Percentiles rank a stretch among this genome's conserved stretches.
Conservation (phyloP, 2,797 vertebrate species). For the Clamator glandarius region DNA sequence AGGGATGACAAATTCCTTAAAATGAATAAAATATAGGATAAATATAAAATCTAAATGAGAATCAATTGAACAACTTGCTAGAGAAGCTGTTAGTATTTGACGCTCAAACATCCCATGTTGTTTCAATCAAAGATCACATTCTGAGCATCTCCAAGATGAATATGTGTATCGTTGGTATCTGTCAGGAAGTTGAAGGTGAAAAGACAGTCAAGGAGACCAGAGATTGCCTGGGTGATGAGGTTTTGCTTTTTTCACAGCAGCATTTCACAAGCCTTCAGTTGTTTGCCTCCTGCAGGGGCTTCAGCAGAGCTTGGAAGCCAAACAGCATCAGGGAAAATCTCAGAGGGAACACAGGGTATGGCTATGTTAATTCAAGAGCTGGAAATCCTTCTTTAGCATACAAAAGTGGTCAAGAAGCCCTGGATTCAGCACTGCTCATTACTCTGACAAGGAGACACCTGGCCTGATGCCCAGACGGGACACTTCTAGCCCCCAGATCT, state of each 20-base stretch:
- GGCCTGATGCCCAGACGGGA: fast-evolving
- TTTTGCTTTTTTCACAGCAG: background rate
- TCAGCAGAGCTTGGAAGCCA: fast-evolving
- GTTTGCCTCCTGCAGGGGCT: background rate
- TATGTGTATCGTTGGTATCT: background rate
- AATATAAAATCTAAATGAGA: conserved; percentile 11
- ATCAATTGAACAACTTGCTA: background rate
- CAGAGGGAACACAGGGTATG: background rate
- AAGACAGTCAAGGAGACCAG: background rate
- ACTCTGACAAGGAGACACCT: background rate
- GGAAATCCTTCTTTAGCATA: background rate
- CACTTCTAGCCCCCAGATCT: background rate
- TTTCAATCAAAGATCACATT: background rate
- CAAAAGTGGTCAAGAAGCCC: background rate
- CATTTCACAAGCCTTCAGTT: background rate
- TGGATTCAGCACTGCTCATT: background rate
- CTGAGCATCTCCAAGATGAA: background rate
- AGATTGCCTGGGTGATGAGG: background rate
- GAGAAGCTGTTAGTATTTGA: background rate
- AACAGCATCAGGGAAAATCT: background rate
- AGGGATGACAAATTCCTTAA: conserved; percentile 14
- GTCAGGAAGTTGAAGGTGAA: background rate
- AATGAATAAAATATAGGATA: background rate
- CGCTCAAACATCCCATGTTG: background rate
- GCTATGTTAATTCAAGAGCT: background rate